Conservation (phyloP, 2,888 invertebrate species). For the Drosophila heteroneura region DNA sequence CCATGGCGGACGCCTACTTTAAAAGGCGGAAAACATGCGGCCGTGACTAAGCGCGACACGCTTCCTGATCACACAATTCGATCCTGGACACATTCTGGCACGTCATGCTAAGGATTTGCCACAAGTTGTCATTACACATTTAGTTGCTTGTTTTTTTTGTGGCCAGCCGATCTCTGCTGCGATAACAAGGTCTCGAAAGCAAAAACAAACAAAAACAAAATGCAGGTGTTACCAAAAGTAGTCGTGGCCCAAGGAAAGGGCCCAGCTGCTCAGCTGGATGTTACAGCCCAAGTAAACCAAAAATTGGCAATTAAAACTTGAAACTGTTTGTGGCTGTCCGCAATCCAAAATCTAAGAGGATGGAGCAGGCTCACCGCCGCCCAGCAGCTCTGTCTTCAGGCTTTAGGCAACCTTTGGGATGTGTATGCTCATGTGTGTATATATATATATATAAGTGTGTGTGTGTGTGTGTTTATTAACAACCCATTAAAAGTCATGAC, state of each 20-base stretch:
- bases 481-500: conserved; percentile 82
- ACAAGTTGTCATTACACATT: conserved; percentile 76
- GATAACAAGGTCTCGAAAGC: conserved; percentile 55
- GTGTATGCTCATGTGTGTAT: background rate
- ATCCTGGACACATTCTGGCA: conserved; percentile 67
- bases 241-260: conserved; percentile 1
- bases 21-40: conserved; percentile 75
- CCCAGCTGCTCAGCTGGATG: conserved; percentile 22
- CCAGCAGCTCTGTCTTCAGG: background rate
- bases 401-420: conserved; percentile 3
- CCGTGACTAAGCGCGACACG: conserved; percentile 72
- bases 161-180: conserved; percentile 31
- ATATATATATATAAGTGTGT: background rate
- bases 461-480: conserved; percentile 66
- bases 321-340: conserved; percentile 11
- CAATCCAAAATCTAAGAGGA: background rate
- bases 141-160: conserved; percentile 36
- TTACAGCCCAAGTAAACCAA: background rate
- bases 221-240: conserved; percentile 46
- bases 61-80: conserved; percentile 46
- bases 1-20: conserved; percentile 76
- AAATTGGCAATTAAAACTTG: conserved; percentile 55
- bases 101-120: conserved; percentile 72
- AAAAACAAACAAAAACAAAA: conserved; percentile 44
- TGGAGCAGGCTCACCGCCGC: conserved; percentile 3